phyloP scores from a whole-genome alignment of 2,888 invertebrate species.

The Drosophila neutralis region DNA sequence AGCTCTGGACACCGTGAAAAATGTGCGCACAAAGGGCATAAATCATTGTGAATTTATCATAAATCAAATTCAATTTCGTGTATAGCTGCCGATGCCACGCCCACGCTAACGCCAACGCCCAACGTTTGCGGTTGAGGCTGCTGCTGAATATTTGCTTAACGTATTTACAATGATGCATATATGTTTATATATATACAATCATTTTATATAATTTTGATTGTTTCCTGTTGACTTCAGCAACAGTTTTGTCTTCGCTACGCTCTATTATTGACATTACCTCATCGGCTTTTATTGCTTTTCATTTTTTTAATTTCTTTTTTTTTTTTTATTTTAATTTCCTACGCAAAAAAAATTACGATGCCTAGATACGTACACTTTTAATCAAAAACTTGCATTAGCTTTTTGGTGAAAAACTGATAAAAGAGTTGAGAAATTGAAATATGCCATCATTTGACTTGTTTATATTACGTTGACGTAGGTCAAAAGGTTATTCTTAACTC shows the following conservation, averaged over 20 bases:
- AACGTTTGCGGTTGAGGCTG: constrained; percentile 11
- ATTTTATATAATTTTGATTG: constrained; percentile 77
- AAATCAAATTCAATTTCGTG: constrained; percentile 75
- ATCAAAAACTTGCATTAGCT: not conserved
- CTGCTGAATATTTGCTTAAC: constrained; percentile 50
- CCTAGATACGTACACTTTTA: not conserved
- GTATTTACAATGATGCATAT: constrained; percentile 2
- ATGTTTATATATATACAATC: constrained; percentile 25
- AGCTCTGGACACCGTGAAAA: constrained; percentile 58
- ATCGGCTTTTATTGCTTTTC: constrained; percentile 10
- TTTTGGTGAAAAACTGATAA: not conserved
- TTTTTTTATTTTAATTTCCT: constrained; percentile 9
- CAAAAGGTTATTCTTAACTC: not conserved
- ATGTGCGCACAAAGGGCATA: constrained; percentile 72
- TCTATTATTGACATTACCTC: constrained; percentile 8
- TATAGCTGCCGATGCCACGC: constrained; percentile 35
- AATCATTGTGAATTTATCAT: constrained; percentile 79
- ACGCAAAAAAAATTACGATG: not conserved
- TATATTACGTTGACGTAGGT: not conserved
- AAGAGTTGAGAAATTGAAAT: constrained; percentile 1
- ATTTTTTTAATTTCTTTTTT: too few species aligned
- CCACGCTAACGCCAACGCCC: constrained; percentile 16
- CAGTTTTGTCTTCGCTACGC: constrained; percentile 48
- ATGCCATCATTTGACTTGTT: not conserved
- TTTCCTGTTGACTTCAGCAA: constrained; percentile 71